Evolutionary conservation across 2,113 vertebrate genomes (phyloP).

Genomic region (Psammodynastes pulverulentus): DNA sequence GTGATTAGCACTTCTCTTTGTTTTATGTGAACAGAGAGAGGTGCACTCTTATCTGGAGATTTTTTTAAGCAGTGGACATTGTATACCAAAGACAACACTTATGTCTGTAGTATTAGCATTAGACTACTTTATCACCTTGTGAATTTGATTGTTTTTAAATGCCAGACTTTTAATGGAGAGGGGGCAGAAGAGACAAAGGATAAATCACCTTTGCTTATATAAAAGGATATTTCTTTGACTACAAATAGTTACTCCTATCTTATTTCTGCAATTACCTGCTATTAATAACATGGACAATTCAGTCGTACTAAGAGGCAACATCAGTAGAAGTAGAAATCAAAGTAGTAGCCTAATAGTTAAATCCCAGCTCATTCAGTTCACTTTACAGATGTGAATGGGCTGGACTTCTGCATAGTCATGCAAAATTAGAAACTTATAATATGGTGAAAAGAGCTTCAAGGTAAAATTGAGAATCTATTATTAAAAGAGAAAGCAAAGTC

Average conservation of each 20-base stretch:
- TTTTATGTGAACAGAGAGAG: constrained; percentile 68
- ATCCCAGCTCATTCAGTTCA: neutral
- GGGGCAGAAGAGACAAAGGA: neutral
- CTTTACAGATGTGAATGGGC: neutral
- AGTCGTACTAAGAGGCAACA: too few species aligned
- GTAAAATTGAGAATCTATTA: neutral
- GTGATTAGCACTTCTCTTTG: constrained; percentile 65
- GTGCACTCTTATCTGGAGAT: constrained; percentile 62
- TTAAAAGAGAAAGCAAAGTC: neutral
- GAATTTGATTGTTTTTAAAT: constrained; percentile 42
- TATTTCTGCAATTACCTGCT: neutral
- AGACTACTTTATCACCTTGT: constrained; percentile 52
- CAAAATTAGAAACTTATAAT: neutral
- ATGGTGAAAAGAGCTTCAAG: neutral
- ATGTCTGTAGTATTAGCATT: constrained; percentile 46
- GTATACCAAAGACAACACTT: constrained; percentile 87
- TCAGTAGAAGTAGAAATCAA: neutral
- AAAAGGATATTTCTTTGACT: neutral
- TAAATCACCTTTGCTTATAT: neutral
- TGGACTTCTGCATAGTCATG: neutral
- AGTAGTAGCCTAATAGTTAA: neutral
- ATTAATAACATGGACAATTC: neutral
- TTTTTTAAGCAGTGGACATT: constrained; percentile 65
- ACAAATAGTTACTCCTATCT: neutral
- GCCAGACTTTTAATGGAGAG: neutral